Evolutionary conservation across 2,888 invertebrate genomes (phyloP).

Genomic region (Pristionchus japonicus): DNA sequence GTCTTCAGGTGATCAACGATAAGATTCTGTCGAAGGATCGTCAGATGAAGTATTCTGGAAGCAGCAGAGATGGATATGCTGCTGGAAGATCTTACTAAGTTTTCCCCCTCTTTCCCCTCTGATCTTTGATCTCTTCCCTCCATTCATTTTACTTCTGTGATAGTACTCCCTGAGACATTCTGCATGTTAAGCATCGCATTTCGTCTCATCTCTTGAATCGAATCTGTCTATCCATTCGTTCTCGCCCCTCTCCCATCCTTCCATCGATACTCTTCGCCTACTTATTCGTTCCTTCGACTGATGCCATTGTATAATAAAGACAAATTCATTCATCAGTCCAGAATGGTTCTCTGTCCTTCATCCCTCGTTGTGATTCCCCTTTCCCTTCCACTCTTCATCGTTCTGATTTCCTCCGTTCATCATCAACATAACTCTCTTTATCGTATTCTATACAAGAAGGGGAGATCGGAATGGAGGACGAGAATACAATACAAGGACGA

Average conservation of each 20-base stretch:
- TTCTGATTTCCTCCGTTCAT: not conserved
- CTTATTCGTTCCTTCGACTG: not conserved
- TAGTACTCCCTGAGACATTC: not conserved
- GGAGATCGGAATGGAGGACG: not conserved
- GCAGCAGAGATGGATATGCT: constrained; percentile 38
- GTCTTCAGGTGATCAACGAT: constrained; percentile 63
- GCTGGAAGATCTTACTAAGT: constrained; percentile 20
- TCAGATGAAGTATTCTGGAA: not conserved
- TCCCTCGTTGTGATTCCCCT: too few species aligned
- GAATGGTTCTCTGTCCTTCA: not conserved
- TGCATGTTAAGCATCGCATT: not conserved
- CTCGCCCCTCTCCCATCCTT: not conserved
- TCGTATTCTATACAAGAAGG: constrained; percentile 34
- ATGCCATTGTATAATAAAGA: constrained; percentile 20
- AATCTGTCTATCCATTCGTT: too few species aligned
- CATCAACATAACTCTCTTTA: constrained; percentile 43
- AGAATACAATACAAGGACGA: not conserved
- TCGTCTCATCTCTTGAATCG: not conserved
- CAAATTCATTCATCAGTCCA: not conserved
- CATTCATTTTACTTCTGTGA: not conserved
- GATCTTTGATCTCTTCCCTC: constrained; percentile 25
- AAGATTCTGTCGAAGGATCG: constrained; percentile 65
- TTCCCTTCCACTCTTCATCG: not conserved
- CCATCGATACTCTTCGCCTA: constrained; percentile 11
- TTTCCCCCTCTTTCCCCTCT: not conserved